Base-by-base conservation (phyloP, 23 tunicate species). In the Botrylloides violaceus region DNA sequence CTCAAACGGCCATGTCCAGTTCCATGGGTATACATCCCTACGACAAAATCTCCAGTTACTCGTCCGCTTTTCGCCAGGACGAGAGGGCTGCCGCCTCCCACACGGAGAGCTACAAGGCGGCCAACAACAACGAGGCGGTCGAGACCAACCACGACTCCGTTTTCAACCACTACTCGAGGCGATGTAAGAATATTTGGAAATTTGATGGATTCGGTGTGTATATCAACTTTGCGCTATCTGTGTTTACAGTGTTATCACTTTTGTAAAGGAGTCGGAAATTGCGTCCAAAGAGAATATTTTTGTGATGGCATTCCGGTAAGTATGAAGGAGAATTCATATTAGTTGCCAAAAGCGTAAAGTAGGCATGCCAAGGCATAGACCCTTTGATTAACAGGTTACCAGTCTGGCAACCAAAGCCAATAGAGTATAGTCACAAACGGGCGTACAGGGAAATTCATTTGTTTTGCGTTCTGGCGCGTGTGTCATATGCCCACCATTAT, bases 261-360 rank as follows among this genome's bases (percentile, higher is more conserved):
- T n/a, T 83, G 88, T 61, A 32, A 27, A 34, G 68, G 26, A 28
- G 63, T 39, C 6, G 79, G 79, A 15, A 86, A 86, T 37, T 86
- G 94, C 55, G 61, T 86, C 22, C 30, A 49, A 1, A 20, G 2
- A 3, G 56, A 33, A 33, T 80, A 65, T 48, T 56, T 80, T 35
- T 86, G 94, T 74, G 94, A 86, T 62, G 78, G 73, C 2, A 29
- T 47, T 21, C 78, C 33, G 71, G 94, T 86, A 64, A 66, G 76
- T 23, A 15, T 43, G 9, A 43, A 9, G 53, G n/a, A n/a, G n/a
- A n/a, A n/a, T n/a, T n/a, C n/a, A n/a, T n/a, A n/a, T n/a, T n/a
- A n/a, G n/a, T n/a, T n/a, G n/a, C n/a, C n/a, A n/a, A n/a, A n/a
- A n/a, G n/a, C n/a, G n/a, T n/a, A n/a, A n/a, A n/a, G n/a, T n/a